These are phyloP conservation scores for Holcopasites calliopsidis DNA, from an alignment of 1,140 invertebrate species.

Conservation along the genomic window DNA sequence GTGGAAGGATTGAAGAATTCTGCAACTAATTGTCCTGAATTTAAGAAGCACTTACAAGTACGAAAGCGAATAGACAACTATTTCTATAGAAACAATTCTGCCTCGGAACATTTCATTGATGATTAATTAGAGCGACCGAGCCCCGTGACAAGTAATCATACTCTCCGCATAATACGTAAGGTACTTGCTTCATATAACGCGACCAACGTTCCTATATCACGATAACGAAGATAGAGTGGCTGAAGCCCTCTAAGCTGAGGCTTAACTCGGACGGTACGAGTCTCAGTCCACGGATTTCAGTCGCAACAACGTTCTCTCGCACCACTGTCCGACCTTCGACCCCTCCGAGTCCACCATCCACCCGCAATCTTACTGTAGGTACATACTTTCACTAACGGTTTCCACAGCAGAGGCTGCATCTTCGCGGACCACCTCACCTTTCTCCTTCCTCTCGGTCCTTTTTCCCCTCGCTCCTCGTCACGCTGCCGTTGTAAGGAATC, in stretches of 20 bases:
- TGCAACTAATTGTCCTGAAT: too few species aligned
- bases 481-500: slow-evolving; percentile 36
- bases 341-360: background rate
- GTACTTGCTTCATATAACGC: background rate
- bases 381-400: background rate
- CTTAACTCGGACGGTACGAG: background rate
- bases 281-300: slow-evolving; percentile 44
- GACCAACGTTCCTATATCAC: background rate
- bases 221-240: slow-evolving; percentile 5
- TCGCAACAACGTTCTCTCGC: slow-evolving; percentile 7
- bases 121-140: background rate
- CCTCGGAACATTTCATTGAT: background rate
- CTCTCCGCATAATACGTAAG: too few species aligned
- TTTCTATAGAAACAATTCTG: background rate
- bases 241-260: background rate
- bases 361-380: background rate
- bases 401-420: background rate
- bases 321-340: slow-evolving; percentile 21
- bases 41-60: too few species aligned
- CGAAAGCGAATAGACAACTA: too few species aligned
- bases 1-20: too few species aligned
- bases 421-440: background rate
- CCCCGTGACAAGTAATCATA: background rate
- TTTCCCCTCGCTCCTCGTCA: background rate
- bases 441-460: slow-evolving; percentile 5